Evolutionary conservation across 2,888 invertebrate genomes (phyloP), one percentile per base, ranked within the genome.

Genomic region (Trichopoda pennipes): DNA sequence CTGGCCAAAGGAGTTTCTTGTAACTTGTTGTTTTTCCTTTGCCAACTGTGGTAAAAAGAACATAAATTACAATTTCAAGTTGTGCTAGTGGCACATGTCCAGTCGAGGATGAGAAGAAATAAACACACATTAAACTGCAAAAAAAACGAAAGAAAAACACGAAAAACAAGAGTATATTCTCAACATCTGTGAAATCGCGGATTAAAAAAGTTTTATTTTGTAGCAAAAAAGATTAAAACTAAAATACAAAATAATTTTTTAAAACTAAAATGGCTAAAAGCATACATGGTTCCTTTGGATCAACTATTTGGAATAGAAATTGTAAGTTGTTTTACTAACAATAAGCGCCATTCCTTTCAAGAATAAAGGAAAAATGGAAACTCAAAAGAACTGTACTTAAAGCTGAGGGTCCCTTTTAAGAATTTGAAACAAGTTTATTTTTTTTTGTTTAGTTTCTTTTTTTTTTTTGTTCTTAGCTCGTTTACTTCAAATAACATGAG

Each of bases 61-160:
- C 77, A 81, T 81, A 81, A 81, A 81, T 81, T 77, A 81, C 81
- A 77, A 74, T 73, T 77, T 77, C 61, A 49, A 81, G 69, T 77
- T 77, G 32, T 74, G 77, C 77, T 58, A 69, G 69, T 74, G 73
- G 81, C 81, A 81, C 69, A 77, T 81, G 81, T 81, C 77, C 77
- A 77, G 61, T 63, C 69, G 44, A 23, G 47, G 14, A 44, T 17
- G 49, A 44, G 47, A 53, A 53, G 35, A 38, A 63, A 14, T 38
- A 32, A 80, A 47, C 38, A 61, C n/a, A 47, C 44, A 32, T 60
- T 21, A 64, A 64, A 51, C 28, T 38, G 38, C 3, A 38, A 35
- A 1, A 35, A 35, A 35, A 10, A 10, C 3, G 3, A 38, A 38
- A 38, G 12, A 38, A 38, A 38, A 12, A 38, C 38, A 38, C 12